These are phyloP conservation scores for Blastobasis adustella DNA, from an alignment of 2,888 invertebrate genomes.

Conservation along the genomic window DNA sequence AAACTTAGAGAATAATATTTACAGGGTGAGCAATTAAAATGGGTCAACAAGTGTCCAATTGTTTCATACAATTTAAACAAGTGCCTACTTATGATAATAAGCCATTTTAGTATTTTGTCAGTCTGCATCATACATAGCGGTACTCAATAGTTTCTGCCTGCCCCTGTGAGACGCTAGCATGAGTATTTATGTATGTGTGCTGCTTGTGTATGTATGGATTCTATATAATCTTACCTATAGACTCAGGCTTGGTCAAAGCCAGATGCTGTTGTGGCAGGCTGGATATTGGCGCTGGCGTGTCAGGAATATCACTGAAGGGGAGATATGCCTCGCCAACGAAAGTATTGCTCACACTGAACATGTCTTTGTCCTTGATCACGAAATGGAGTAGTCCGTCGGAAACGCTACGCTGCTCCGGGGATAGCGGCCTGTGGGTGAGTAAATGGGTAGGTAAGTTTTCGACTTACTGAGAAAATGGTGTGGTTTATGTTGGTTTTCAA, in stretches of 20 bases:
- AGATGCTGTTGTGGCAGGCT: constrained; percentile 83
- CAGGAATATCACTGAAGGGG: constrained; percentile 83
- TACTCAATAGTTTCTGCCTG: neutral
- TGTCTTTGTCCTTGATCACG: constrained; percentile 96
- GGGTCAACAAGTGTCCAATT: no score
- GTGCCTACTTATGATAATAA: no score
- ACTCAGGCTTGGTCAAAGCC: constrained; percentile 80
- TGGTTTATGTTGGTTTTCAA: no score
- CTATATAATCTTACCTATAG: constrained; percentile 65
- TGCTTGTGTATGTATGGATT: no score
- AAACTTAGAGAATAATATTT: no score
- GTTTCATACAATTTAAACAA: no score
- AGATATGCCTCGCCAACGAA: constrained; percentile 97
- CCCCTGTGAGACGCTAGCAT: neutral
- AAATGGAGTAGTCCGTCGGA: constrained; percentile 87
- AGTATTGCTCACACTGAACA: constrained; percentile 92
- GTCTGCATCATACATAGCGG: neutral
- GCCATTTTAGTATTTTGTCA: no score
- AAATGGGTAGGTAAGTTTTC: no score
- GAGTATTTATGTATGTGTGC: no score
- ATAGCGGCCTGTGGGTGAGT: constrained; percentile 74
- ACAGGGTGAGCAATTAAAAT: no score
- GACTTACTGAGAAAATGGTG: no score
- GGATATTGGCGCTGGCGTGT: constrained; percentile 73
- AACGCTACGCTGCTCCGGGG: constrained; percentile 80